A percentile compares a stretch with the other conserved stretches of the same genome.
Conservation (phyloP, 2,888 invertebrate species). For the Zootermopsis nevadensis region DNA sequence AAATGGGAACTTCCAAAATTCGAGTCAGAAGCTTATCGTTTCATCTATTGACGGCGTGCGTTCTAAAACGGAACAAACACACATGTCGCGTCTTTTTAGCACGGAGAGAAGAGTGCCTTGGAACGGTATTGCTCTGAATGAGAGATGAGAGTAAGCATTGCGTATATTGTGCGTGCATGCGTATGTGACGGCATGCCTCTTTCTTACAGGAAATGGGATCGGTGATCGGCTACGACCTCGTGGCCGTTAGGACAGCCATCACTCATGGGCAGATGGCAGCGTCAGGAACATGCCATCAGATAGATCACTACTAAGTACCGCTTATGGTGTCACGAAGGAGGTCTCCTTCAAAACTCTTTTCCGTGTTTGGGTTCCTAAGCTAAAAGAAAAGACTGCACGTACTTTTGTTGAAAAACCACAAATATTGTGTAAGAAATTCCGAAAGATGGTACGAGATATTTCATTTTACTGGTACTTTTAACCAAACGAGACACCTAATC, state of each 20-base stretch:
- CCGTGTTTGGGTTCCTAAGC: neutral
- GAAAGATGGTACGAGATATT: no score
- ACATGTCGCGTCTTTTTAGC: neutral
- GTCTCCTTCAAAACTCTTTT: neutral
- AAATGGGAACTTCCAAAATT: neutral
- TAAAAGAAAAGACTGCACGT: no score
- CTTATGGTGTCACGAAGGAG: neutral
- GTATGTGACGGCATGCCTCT: constrained; percentile 38
- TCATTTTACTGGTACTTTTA: no score
- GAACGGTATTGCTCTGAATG: neutral
- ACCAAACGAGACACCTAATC: no score
- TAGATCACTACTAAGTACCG: neutral
- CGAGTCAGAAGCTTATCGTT: neutral
- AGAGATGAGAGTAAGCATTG: neutral
- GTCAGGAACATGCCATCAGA: no score
- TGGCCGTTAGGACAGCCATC: constrained; percentile 24
- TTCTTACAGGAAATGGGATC: constrained; percentile 39
- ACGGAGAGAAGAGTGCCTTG: no score
- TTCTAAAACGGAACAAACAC: neutral
- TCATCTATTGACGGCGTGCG: no score
- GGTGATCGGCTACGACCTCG: constrained; percentile 42
- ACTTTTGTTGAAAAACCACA: no score
- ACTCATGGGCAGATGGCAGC: neutral
- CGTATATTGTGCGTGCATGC: constrained; percentile 18
- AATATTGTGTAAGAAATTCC: no score